Evolutionary conservation across 35 echinoderm and acorn worm genomes (phyloP).

Genomic region (Anneissia japonica): DNA sequence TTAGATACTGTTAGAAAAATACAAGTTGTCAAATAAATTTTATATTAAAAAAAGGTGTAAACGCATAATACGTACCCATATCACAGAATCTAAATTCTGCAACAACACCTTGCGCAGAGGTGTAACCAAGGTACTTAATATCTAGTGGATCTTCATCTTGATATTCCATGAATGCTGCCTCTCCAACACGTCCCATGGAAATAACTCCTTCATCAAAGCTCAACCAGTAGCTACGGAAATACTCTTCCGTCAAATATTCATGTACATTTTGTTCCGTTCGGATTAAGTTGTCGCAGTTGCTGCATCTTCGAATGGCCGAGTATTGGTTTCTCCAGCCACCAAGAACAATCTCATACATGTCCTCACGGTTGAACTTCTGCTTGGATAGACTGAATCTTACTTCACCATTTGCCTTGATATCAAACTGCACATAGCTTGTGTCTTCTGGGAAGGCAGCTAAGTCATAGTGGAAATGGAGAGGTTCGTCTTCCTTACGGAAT

Average conservation of each 20-base stretch:
- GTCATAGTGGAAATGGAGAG: neutral
- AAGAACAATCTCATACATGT: slow-evolving; percentile 1
- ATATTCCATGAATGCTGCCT: neutral
- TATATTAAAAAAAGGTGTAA: too few relatives aligned
- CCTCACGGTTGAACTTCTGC: neutral
- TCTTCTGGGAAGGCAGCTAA: neutral
- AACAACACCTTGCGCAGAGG: neutral
- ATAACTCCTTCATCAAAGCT: slow-evolving; percentile 1
- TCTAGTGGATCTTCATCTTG: neutral
- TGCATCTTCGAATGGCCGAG: neutral
- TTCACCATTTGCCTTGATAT: neutral
- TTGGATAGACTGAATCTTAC: neutral
- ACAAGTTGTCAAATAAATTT: too few relatives aligned
- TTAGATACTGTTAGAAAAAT: too few relatives aligned
- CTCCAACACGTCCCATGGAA: neutral
- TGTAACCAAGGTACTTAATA: neutral
- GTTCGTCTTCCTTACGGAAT: neutral
- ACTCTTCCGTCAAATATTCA: neutral
- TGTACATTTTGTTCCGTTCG: neutral
- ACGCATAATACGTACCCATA: neutral
- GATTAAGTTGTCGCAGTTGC: neutral
- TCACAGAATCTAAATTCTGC: neutral
- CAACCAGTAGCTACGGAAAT: neutral
- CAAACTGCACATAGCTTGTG: neutral
- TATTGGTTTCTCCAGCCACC: neutral